phyloP scores from a whole-genome alignment of 2,888 invertebrate genomes.

The Lutraria lutraria region DNA sequence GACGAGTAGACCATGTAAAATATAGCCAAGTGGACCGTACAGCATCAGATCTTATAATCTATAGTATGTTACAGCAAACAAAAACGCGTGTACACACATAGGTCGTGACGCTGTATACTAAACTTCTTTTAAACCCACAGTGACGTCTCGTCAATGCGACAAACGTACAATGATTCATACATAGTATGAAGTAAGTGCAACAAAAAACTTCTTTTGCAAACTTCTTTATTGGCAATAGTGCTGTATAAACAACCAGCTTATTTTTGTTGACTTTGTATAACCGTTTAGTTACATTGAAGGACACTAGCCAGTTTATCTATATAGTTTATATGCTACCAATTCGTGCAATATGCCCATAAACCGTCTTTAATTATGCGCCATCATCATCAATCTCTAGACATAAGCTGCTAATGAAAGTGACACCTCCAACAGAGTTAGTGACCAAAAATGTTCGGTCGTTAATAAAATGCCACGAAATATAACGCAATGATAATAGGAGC shows the following conservation, averaged over 20 bases:
- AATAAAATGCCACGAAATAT: conserved; percentile 36
- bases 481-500: not conserved
- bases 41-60: no score
- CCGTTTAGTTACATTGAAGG: not conserved
- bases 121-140: no score
- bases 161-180: no score
- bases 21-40: no score
- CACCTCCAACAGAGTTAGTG: conserved; percentile 35
- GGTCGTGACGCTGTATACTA: no score
- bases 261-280: not conserved
- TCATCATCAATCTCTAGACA: not conserved
- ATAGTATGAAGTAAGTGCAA: no score
- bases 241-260: not conserved
- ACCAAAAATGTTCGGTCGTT: conserved; percentile 25
- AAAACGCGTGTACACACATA: no score
- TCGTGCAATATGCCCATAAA: conserved; percentile 19
- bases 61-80: no score
- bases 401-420: conserved; percentile 30
- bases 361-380: not conserved
- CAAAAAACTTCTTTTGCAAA: no score
- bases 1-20: no score
- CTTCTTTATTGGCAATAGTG: no score
- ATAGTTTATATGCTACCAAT: not conserved
- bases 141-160: no score
- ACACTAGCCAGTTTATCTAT: conserved; percentile 5